Conservation (phyloP, 1,140 invertebrate species). For the Hyphantria cunea region DNA sequence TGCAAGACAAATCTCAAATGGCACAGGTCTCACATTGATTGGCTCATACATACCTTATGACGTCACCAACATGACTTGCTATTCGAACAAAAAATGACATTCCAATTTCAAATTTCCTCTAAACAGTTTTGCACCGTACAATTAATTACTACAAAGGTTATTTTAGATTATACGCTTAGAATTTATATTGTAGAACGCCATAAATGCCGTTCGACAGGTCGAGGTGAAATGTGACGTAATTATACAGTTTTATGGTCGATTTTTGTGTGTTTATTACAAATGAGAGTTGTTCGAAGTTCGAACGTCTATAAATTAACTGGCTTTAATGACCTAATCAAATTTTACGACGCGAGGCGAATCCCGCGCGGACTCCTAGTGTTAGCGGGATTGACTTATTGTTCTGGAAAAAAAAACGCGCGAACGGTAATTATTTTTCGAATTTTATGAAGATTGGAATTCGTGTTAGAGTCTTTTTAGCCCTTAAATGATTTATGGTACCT, state of each 20-base stretch:
- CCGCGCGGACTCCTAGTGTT: slow-evolving; percentile 76
- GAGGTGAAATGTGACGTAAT: slow-evolving; percentile 36
- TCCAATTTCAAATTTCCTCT: slow-evolving; percentile 14
- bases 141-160: slow-evolving; percentile 59
- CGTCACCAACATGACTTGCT: slow-evolving; percentile 17
- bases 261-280: slow-evolving; percentile 62
- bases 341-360: slow-evolving; percentile 80
- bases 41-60: slow-evolving; percentile 12
- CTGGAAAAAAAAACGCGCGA: slow-evolving; percentile 43
- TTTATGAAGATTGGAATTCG: slow-evolving; percentile 81
- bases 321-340: slow-evolving; percentile 81
- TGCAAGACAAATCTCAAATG: not conserved
- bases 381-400: slow-evolving; percentile 75
- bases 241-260: slow-evolving; percentile 49
- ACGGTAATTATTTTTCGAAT: slow-evolving; percentile 74
- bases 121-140: slow-evolving; percentile 30
- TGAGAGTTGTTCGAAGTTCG: slow-evolving; percentile 56
- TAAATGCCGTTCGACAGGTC: slow-evolving; percentile 36
- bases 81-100: slow-evolving; percentile 15
- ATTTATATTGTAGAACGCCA: slow-evolving; percentile 46
- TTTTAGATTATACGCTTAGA: slow-evolving; percentile 64
- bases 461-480: slow-evolving; percentile 67
- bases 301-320: slow-evolving; percentile 78
- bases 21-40: slow-evolving; percentile 16
- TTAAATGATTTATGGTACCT: slow-evolving; percentile 64